phyloP scores from a whole-genome alignment of 2,797 vertebrate species.

The Menidia menidia region DNA sequence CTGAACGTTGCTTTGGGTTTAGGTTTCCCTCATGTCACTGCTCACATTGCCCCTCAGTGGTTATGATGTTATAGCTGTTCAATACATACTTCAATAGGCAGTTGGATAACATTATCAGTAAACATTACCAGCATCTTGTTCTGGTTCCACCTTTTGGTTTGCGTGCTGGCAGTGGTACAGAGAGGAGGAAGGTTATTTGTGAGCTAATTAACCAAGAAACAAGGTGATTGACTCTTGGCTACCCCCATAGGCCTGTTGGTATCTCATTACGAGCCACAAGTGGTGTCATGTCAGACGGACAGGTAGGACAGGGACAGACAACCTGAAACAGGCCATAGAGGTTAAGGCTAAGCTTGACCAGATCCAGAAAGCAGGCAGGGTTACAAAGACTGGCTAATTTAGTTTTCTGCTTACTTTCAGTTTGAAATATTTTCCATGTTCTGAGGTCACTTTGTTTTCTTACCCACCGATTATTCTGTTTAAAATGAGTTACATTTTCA shows the following conservation, averaged over 20 bases:
- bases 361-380: not conserved
- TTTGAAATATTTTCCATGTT: no score
- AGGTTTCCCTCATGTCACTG: no score
- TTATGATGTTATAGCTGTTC: no score
- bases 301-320: conserved; percentile 19
- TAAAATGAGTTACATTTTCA: no score
- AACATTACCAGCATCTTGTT: no score
- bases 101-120: not conserved
- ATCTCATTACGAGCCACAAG: conserved; percentile 60
- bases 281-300: conserved; percentile 40
- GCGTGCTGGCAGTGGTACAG: conserved; percentile 26
- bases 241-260: conserved; percentile 48
- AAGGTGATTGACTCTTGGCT: conserved; percentile 34
- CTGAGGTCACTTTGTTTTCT: no score
- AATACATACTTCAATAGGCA: no score
- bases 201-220: conserved; percentile 46
- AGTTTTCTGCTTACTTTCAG: no score
- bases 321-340: conserved; percentile 20
- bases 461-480: no score
- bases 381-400: not conserved
- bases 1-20: no score
- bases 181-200: conserved; percentile 29
- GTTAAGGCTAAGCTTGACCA: conserved; percentile 9
- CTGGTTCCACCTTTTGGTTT: conserved; percentile 23
- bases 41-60: no score